Conservation (phyloP, 2,113 vertebrate species). For the Rhizomys pruinosus region DNA sequence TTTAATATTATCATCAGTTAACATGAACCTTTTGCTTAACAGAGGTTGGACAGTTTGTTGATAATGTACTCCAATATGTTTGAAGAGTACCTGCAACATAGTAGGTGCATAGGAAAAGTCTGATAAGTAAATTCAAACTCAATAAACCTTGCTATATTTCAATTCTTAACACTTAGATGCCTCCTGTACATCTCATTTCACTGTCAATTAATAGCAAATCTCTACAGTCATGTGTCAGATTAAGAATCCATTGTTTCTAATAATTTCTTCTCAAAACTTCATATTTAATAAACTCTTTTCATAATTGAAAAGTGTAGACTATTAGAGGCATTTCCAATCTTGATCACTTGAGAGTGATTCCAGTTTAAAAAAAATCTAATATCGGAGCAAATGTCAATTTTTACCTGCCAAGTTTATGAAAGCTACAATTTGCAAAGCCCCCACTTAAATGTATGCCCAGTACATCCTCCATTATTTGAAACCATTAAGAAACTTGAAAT, state of each 20-base stretch:
- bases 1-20: too few species aligned
- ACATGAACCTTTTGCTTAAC: too few species aligned
- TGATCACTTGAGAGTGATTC: slow-evolving; percentile 3
- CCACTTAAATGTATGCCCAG: background rate
- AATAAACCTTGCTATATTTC: background rate
- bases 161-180: background rate
- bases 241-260: slow-evolving; percentile 25
- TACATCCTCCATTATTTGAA: background rate
- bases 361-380: background rate
- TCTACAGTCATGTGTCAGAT: background rate
- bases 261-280: background rate
- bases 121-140: background rate
- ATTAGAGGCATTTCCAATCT: slow-evolving; percentile 2
- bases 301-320: slow-evolving; percentile 14
- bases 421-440: background rate
- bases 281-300: slow-evolving; percentile 38
- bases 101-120: background rate
- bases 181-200: background rate
- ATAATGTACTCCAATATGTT: background rate
- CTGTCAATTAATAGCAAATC: slow-evolving; percentile 16
- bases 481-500: slow-evolving; percentile 31
- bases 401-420: slow-evolving; percentile 4
- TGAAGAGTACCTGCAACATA: background rate
- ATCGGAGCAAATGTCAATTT: slow-evolving; percentile 28
- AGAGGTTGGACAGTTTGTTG: too few species aligned